Conservation (phyloP, 2,113 vertebrate genomes). For the Rallus limicola region DNA sequence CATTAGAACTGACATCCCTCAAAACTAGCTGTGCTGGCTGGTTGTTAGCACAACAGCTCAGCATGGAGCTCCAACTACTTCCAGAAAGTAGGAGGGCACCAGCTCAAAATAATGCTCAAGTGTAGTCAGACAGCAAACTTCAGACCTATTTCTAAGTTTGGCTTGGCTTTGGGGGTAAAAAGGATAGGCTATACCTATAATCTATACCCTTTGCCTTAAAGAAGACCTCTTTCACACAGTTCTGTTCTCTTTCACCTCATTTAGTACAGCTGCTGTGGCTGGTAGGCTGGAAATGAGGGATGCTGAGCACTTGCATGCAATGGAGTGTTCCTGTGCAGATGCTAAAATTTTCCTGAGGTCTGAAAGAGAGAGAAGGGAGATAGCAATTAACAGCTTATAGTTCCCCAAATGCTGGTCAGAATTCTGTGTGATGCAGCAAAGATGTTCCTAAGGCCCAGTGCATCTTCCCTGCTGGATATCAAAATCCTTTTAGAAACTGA, state of each 20-base stretch:
- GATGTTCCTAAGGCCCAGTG: neutral
- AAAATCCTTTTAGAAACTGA: neutral
- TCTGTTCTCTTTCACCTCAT: neutral
- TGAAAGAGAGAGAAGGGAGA: neutral
- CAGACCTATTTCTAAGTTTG: neutral
- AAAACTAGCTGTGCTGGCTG: neutral
- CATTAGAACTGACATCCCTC: neutral
- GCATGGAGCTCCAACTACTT: neutral
- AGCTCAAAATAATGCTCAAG: neutral
- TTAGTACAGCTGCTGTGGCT: neutral
- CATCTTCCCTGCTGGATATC: neutral
- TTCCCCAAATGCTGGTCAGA: neutral
- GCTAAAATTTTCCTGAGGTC: slow-evolving; percentile 5
- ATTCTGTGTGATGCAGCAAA: neutral
- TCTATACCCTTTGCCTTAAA: neutral
- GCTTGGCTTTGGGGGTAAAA: neutral
- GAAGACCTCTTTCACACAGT: neutral
- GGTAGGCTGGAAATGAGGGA: neutral
- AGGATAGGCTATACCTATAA: neutral
- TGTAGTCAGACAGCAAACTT: neutral
- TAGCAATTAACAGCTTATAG: neutral
- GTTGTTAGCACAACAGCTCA: neutral
- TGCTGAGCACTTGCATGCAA: neutral
- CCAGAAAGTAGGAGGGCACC: neutral
- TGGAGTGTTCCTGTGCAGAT: neutral